Percentiles rank a stretch among this genome's conserved stretches.
These are phyloP conservation scores for Lycocerus yunnanus DNA, from an alignment of 2,888 invertebrate species.

Conservation along the genomic window DNA sequence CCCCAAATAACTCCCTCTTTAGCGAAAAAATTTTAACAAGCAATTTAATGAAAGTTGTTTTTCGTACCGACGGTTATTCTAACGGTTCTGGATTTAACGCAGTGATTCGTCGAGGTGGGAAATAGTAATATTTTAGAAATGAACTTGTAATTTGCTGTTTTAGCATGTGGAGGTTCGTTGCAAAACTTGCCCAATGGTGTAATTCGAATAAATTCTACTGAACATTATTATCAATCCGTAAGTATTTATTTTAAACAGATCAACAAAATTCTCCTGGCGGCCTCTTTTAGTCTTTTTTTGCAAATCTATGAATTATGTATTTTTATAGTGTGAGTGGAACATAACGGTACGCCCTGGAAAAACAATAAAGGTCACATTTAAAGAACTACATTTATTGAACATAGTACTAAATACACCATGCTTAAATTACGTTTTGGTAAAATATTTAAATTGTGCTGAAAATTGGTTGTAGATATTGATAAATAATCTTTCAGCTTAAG, in stretches of 20 bases:
- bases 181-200: conserved; percentile 61
- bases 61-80: conserved; percentile 65
- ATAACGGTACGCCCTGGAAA: conserved; percentile 74
- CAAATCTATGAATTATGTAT: too few relatives aligned
- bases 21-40: conserved; percentile 49
- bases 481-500: conserved; percentile 61
- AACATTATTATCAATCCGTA: too few relatives aligned
- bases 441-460: background rate
- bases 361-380: conserved; percentile 69
- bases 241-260: too few relatives aligned
- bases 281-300: background rate
- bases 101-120: conserved; percentile 1
- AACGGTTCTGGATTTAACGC: conserved; percentile 73
- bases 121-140: background rate
- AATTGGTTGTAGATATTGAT: background rate
- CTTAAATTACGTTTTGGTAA: conserved; percentile 51
- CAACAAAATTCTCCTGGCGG: too few relatives aligned
- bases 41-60: conserved; percentile 69
- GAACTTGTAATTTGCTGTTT: background rate
- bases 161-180: conserved; percentile 75
- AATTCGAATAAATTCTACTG: conserved; percentile 50
- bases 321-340: conserved; percentile 70
- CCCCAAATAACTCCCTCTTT: conserved; percentile 50
- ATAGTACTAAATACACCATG: conserved; percentile 50
- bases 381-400: conserved; percentile 63